These are phyloP conservation scores for Oryzias woworae DNA, from an alignment of 2,113 vertebrate genomes.

Conservation along the genomic window DNA sequence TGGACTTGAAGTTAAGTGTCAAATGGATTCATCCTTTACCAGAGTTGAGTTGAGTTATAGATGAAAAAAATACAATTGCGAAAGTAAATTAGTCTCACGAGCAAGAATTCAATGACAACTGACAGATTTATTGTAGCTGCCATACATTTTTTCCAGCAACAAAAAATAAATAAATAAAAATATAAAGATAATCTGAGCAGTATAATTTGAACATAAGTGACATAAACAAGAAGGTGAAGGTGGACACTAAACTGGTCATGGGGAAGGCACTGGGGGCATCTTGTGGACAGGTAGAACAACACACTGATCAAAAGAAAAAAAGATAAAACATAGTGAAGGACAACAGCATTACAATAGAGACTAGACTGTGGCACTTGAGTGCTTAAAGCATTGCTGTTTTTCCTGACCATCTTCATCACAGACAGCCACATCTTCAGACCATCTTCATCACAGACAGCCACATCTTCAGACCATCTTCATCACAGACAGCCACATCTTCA, in stretches of 20 bases:
- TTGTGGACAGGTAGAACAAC: constrained; percentile 55
- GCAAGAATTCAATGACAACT: too few relatives aligned
- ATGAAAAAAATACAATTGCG: too few relatives aligned
- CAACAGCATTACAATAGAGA: not conserved
- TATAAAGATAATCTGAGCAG: too few relatives aligned
- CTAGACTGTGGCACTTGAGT: constrained; percentile 11
- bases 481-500: constrained; percentile 39
- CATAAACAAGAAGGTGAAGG: not conserved
- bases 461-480: constrained; percentile 33
- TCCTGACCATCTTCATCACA: too few relatives aligned
- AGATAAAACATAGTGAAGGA: not conserved
- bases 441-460: constrained; percentile 15
- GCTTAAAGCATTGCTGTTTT: too few relatives aligned
- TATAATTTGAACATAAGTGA: not conserved
- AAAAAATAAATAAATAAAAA: not conserved
- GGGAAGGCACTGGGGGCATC: constrained; percentile 47
- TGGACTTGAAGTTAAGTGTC: too few relatives aligned
- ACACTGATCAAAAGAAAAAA: constrained; percentile 3
- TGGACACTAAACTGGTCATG: not conserved
- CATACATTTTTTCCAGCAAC: not conserved
- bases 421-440: constrained; percentile 43
- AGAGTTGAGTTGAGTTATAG: too few relatives aligned
- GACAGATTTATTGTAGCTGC: too few relatives aligned
- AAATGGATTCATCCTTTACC: too few relatives aligned
- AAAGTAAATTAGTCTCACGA: too few relatives aligned